Percentiles rank a stretch among this genome's conserved stretches.
Evolutionary conservation across 2,113 vertebrate genomes (phyloP).

Genomic region (zebrafish (Danio rerio)): DNA sequence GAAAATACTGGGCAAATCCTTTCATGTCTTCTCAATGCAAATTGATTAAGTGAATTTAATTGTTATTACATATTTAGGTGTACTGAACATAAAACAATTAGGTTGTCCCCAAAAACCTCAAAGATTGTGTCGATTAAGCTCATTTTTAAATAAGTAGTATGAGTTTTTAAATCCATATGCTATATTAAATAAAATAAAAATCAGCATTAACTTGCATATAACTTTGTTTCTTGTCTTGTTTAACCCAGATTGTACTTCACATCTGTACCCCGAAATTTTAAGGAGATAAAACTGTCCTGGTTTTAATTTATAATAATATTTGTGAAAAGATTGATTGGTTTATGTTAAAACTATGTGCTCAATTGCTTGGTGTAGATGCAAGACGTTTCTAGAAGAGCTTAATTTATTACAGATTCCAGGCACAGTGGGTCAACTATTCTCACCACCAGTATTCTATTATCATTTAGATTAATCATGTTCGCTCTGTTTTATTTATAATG

Average conservation of each 20-base stretch:
- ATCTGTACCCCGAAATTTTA: neutral
- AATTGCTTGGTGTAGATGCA: constrained; percentile 43
- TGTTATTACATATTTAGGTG: no score
- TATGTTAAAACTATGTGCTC: constrained; percentile 1
- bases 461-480: constrained; percentile 72
- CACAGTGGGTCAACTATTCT: constrained; percentile 65
- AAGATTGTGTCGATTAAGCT: no score
- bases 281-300: neutral
- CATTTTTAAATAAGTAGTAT: no score
- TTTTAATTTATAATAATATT: constrained; percentile 34
- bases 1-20: no score
- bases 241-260: neutral
- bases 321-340: constrained; percentile 43
- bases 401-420: constrained; percentile 69
- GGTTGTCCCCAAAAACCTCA: no score
- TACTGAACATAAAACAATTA: no score
- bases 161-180: no score
- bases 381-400: constrained; percentile 48
- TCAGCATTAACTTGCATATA: neutral
- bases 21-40: no score
- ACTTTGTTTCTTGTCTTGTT: neutral
- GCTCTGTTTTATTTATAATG: constrained; percentile 77
- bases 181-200: neutral
- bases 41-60: no score
- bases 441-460: constrained; percentile 78